phyloP scores from a whole-genome alignment of 2,113 vertebrate species.

The Psilopsiagon aymara region DNA sequence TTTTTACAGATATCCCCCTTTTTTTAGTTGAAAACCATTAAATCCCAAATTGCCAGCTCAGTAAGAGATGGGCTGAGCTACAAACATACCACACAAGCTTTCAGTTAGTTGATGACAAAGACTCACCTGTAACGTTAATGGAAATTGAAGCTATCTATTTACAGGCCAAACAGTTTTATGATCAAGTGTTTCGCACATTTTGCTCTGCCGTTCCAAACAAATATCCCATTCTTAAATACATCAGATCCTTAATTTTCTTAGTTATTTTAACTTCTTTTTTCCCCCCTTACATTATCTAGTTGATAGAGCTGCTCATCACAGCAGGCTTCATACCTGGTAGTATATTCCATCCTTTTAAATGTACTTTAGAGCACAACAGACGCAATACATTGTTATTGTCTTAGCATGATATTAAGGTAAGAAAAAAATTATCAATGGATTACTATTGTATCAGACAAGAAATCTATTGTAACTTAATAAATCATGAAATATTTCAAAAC shows the following conservation, averaged over 20 bases:
- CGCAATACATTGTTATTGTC: neutral
- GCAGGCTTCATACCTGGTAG: neutral
- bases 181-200: neutral
- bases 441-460: neutral
- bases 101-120: neutral
- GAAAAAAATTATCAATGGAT: neutral
- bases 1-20: accelerated
- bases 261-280: neutral
- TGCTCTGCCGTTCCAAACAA: neutral
- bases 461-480: constrained; percentile 22
- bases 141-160: constrained; percentile 14
- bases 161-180: neutral
- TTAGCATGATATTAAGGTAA: neutral
- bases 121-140: neutral
- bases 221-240: neutral
- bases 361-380: neutral
- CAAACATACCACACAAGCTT: constrained; percentile 19
- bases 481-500: constrained; percentile 26
- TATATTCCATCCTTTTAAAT: neutral
- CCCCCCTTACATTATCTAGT: neutral
- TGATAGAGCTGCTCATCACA: neutral
- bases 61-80: neutral
- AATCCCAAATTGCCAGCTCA: neutral
- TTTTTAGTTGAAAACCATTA: neutral
- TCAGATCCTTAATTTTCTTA: neutral